These are phyloP conservation scores for Phymanthus crucifer DNA, from an alignment of 92 coral and sea anemone genomes.

Conservation along the genomic window DNA sequence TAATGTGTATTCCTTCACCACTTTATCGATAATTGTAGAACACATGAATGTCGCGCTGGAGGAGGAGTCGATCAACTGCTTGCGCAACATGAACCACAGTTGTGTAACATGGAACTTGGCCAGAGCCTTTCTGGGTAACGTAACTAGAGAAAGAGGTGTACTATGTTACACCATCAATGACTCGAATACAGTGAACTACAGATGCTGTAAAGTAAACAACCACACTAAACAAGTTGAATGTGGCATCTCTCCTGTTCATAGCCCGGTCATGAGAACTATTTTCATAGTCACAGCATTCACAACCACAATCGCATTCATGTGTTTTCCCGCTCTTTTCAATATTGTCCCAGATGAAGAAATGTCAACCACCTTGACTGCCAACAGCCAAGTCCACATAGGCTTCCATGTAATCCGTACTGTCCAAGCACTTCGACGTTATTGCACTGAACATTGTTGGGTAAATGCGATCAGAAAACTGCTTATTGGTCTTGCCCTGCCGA, in stretches of 20 bases:
- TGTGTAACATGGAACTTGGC: slow-evolving; percentile 20
- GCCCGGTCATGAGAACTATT: not conserved
- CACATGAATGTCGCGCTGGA: slow-evolving; percentile 9
- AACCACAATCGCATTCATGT: not conserved
- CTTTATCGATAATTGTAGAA: slow-evolving; percentile 17
- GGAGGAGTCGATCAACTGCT: not conserved
- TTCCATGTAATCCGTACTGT: not conserved
- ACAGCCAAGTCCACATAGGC: not conserved
- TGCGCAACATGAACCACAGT: slow-evolving; percentile 5
- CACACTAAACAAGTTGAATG: not conserved
- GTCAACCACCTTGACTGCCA: not conserved
- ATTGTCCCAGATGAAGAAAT: slow-evolving; percentile 6
- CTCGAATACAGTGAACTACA: not conserved
- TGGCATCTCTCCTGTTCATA: slow-evolving; percentile 8
- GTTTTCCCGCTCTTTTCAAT: slow-evolving; percentile 12
- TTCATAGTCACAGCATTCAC: not conserved
- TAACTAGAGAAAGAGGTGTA: too few species aligned
- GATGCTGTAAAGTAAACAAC: slow-evolving; percentile 9
- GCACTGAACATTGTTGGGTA: not conserved
- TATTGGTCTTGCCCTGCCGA: not conserved
- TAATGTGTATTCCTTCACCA: slow-evolving; percentile 24
- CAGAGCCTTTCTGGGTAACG: slow-evolving; percentile 1
- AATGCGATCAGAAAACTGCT: not conserved
- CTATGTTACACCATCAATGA: slow-evolving; percentile 8
- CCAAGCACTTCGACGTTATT: not conserved